Conservation (phyloP, 2,888 invertebrate genomes). For the Trissolcus japonicus region DNA sequence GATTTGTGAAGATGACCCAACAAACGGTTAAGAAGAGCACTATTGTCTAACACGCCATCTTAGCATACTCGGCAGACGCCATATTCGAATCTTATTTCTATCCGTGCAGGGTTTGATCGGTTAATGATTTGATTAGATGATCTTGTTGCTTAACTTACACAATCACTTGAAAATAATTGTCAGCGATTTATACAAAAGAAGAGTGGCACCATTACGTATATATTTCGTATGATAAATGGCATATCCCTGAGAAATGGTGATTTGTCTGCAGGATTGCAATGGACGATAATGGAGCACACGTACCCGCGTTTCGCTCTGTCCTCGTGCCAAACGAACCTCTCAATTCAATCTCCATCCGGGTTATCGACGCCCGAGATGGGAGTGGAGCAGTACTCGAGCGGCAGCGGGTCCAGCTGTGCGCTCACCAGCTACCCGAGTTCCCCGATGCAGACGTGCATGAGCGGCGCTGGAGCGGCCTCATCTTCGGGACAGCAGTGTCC, state of each 20-base stretch:
- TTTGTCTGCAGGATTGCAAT: slow-evolving; percentile 86
- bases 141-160: neutral
- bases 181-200: neutral
- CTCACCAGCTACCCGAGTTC: slow-evolving; percentile 70
- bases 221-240: neutral
- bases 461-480: slow-evolving; percentile 67
- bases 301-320: slow-evolving; percentile 84
- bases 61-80: too few species aligned
- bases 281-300: slow-evolving; percentile 90
- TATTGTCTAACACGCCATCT: too few species aligned
- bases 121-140: too few species aligned
- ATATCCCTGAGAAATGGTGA: slow-evolving; percentile 62
- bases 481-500: slow-evolving; percentile 70
- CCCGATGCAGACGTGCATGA: slow-evolving; percentile 60
- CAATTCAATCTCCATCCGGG: slow-evolving; percentile 75
- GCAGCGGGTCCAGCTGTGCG: slow-evolving; percentile 73
- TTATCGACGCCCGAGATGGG: slow-evolving; percentile 77
- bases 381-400: slow-evolving; percentile 79
- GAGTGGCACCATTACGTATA: too few species aligned
- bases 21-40: too few species aligned
- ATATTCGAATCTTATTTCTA: too few species aligned
- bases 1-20: too few species aligned
- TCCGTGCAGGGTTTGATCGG: too few species aligned
- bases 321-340: slow-evolving; percentile 80
- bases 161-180: neutral